Evolutionary conservation across 2,797 vertebrate genomes (phyloP), one percentile per base, ranked within the genome.

Genomic region (Syngnathus rostellatus): DNA sequence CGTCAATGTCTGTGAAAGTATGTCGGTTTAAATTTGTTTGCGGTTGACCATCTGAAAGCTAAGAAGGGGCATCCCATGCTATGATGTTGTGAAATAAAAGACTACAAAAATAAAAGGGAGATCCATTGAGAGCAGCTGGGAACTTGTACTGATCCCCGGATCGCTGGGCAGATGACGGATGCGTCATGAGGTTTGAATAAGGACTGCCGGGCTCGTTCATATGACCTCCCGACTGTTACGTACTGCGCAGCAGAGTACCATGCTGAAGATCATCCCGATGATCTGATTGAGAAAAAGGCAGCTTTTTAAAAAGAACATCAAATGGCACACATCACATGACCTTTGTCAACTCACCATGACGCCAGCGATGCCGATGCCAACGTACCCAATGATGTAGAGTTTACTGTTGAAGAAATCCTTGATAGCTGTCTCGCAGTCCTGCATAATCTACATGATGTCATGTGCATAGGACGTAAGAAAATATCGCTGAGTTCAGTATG

Each of bases 201-300:
- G 74, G 55, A 8, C 7, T 38, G 39, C 63, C 45, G 68, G 48
- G 68, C 58, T 10, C 21, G 12, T 81, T 93, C 91, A 99, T 77
- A 98, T 93, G 85, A 95, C 91, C 74, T 98, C 95, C 79, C 93
- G 91, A 69, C 92, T 94, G 89, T 94, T 97, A 70, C 94, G 94
- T 83, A 99, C 94, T 0, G 89, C 95, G 83, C 97, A 99, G 85
- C 97, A 99, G 62, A 99, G 93, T 73, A 99, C 92, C 95, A 98
- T 97, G 80, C 96, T 99, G 91, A 97, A 98, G 84, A 98, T 93
- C 97, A 98, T 99, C 79, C 95, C 97, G 59, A 98, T 95, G 81
- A 98, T 93, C 97, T 99, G 88, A 69, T 8, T 62, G 65, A 37
- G 65, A 17, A 16, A 58, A 71, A 72, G 53, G 1, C 51, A 0